Base-by-base conservation (phyloP, 2,888 invertebrate species). In the Dusona sp. region DNA sequence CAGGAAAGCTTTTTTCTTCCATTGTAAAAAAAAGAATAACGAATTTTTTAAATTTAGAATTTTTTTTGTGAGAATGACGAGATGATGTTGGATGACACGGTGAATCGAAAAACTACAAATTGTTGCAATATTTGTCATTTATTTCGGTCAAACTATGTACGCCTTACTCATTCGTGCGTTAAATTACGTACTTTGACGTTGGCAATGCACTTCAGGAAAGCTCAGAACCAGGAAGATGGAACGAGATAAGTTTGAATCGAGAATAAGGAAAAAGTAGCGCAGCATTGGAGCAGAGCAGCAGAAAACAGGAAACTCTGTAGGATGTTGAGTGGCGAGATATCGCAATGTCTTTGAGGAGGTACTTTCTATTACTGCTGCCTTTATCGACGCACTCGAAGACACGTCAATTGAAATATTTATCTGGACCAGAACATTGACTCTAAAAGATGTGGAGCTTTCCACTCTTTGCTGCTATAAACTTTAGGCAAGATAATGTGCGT, bases 301-400 rank as follows among this genome's bases (percentile, higher is more conserved):
- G 29, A 75, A 67, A 77, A 77, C 75, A 75, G 84, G 84, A 85
- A 85, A 81, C 84, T 84, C 74, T 68, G 64, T 33, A 38, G 33
- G 64, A 64, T 19, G 45, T 65, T 54, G 75, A 85, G 72, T 78
- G 75, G 54, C 54, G 65, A 65, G 83, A 79, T 83, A 80, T 48
- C 79, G 72, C 33, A 70, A 73, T 64, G 77, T 67, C 84, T 67
- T 72, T 45, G 38, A 19, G 22, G 33, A 25, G 36, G 33, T 36
- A 64, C 65, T 54, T 61, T 57, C 80, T 57, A 79, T 70, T 65
- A 61, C 16, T 29, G n/a, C 38, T 48, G 72, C 72, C 67, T 77
- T 72, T 19, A 54, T 67, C 64, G 77, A 36, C 72, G 65, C 54
- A 48, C 65, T 42, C n/a, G 33, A 13, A 13, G 61, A 79, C 79